Conservation (phyloP, 2,113 vertebrate species). For the Toxotes jaculatrix region DNA sequence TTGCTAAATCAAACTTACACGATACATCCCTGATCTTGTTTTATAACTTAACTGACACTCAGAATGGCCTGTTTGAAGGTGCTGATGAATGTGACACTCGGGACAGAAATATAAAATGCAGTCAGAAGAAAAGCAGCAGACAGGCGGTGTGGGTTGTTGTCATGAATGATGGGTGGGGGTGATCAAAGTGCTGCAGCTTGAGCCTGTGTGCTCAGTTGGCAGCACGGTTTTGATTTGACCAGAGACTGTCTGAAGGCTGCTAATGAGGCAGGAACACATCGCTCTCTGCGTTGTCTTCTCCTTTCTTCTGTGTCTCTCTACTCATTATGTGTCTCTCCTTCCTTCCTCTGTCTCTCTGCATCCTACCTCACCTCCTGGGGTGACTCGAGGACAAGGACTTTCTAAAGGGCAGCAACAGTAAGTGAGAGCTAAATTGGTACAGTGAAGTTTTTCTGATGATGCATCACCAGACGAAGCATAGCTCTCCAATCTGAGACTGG, state of each 20-base stretch:
- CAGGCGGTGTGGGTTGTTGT: slow-evolving; percentile 9
- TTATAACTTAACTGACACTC: neutral
- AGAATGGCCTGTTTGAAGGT: slow-evolving; percentile 13
- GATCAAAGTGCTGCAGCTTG: slow-evolving; percentile 21
- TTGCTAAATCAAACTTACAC: slow-evolving; percentile 20
- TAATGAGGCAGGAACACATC: slow-evolving; percentile 47
- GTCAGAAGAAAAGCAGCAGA: neutral
- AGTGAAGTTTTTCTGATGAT: neutral
- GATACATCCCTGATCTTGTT: neutral
- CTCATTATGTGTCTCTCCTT: neutral
- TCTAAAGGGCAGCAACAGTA: neutral
- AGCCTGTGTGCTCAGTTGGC: slow-evolving; percentile 5
- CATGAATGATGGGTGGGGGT: slow-evolving; percentile 15
- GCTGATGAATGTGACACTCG: slow-evolving; percentile 1
- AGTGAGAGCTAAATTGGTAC: slow-evolving; percentile 14
- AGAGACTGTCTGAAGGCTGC: slow-evolving; percentile 23
- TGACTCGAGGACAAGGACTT: slow-evolving; percentile 31
- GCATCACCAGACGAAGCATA: neutral
- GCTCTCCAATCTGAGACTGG: neutral
- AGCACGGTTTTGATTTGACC: slow-evolving; percentile 35
- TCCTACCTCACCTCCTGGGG: neutral
- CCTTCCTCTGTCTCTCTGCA: neutral
- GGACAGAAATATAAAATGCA: neutral
- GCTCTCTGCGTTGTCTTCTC: neutral
- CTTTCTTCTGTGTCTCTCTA: neutral